Conservation (phyloP, 2,113 vertebrate species). For the Crotalus helleri region DNA sequence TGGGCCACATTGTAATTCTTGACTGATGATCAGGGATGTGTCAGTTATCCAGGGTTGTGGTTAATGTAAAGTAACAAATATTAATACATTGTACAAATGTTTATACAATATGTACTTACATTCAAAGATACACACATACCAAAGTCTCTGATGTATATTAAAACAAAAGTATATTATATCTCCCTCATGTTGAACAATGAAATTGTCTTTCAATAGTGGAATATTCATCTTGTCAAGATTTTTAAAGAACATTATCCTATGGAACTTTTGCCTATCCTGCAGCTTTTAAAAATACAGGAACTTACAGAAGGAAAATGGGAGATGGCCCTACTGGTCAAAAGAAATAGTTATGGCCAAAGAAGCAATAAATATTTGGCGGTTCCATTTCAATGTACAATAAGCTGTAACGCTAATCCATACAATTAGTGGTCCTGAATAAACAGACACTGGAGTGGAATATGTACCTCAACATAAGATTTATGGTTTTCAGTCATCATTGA, state of each 20-base stretch:
- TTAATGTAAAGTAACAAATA: slow-evolving; percentile 57
- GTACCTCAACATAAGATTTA: background rate
- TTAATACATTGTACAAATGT: slow-evolving; percentile 60
- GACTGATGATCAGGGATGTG: slow-evolving; percentile 54
- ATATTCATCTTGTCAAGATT: background rate
- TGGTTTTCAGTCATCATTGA: background rate
- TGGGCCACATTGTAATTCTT: slow-evolving; percentile 47
- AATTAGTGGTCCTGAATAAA: background rate
- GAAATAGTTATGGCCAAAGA: background rate
- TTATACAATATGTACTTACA: slow-evolving; percentile 58
- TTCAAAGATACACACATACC: background rate
- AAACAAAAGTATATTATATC: background rate
- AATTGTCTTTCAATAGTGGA: background rate
- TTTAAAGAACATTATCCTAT: background rate
- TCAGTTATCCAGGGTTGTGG: slow-evolving; percentile 57
- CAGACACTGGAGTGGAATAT: background rate
- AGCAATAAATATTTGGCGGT: background rate
- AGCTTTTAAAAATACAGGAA: background rate
- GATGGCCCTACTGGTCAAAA: background rate
- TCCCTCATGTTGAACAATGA: background rate
- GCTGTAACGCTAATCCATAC: background rate
- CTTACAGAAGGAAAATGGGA: background rate
- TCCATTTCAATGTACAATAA: background rate
- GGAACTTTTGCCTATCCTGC: background rate
- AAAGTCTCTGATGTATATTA: background rate